Percentiles rank a stretch among this genome's conserved stretches.
Evolutionary conservation across 2,797 vertebrate genomes (phyloP).

Genomic region (Ctenochaetus hawaiiensis): DNA sequence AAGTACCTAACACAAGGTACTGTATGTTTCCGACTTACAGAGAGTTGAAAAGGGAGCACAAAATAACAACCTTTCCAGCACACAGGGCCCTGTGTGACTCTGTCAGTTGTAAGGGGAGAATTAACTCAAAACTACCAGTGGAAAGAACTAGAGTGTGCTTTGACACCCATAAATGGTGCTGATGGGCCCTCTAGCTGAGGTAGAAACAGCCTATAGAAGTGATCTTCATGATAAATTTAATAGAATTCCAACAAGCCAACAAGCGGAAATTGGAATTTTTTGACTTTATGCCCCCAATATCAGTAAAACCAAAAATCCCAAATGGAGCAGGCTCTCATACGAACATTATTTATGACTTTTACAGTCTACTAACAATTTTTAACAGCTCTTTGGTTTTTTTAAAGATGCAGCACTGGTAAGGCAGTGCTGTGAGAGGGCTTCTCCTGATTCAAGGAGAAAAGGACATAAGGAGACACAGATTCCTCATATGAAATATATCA

Average conservation of each 20-base stretch:
- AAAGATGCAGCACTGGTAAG: no score
- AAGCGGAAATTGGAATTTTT: no score
- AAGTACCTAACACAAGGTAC: conserved; percentile 20
- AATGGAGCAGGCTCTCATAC: no score
- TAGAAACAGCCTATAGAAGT: conserved; percentile 36
- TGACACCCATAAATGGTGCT: conserved; percentile 43
- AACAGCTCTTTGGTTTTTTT: no score
- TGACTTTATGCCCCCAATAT: no score
- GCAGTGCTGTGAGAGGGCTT: no score
- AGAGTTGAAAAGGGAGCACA: conserved; percentile 34
- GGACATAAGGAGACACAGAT: no score
- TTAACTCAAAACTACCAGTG: conserved; percentile 42
- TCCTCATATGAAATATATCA: no score
- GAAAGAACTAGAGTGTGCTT: conserved; percentile 33
- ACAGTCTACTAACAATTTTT: no score
- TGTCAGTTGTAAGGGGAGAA: conserved; percentile 33
- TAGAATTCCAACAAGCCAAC: conserved; percentile 4
- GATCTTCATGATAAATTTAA: conserved; percentile 45
- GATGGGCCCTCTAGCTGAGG: conserved; percentile 30
- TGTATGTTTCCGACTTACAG: conserved; percentile 39
- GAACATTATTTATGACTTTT: no score
- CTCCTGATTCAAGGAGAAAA: no score
- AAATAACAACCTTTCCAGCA: conserved; percentile 51
- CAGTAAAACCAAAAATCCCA: no score
- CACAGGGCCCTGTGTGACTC: conserved; percentile 41